phyloP scores from a whole-genome alignment of 2,797 vertebrate species.

The Pseudocheirus occidentalis region DNA sequence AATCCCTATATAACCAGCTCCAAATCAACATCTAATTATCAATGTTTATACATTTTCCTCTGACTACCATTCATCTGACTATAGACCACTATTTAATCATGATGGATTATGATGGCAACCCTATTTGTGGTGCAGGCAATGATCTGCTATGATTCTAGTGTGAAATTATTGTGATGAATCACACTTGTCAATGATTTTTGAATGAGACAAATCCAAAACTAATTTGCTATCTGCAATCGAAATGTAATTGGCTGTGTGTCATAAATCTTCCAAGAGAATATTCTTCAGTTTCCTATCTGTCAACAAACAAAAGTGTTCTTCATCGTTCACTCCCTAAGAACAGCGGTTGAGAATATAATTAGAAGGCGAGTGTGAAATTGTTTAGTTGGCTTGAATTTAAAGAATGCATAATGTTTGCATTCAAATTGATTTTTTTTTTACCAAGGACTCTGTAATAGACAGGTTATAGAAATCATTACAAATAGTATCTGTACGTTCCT shows the following conservation, averaged over 20 bases:
- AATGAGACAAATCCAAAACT: conserved; percentile 84
- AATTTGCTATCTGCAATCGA: conserved; percentile 81
- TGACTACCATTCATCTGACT: conserved; percentile 68
- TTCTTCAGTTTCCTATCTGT: conserved; percentile 70
- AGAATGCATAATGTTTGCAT: conserved; percentile 54
- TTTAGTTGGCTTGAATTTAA: conserved; percentile 58
- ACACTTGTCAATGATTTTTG: conserved; percentile 78
- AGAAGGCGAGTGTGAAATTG: conserved; percentile 64
- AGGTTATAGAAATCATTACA: conserved; percentile 57
- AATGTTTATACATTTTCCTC: conserved; percentile 68
- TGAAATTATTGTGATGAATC: conserved; percentile 82
- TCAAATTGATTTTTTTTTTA: conserved; percentile 63
- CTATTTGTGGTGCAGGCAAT: conserved; percentile 64
- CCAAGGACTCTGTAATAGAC: conserved; percentile 43
- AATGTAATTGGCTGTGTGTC: conserved; percentile 76
- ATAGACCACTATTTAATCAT: conserved; percentile 64
- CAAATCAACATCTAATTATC: conserved; percentile 66
- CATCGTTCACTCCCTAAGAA: conserved; percentile 49
- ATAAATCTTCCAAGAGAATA: conserved; percentile 82
- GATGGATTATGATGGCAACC: conserved; percentile 73
- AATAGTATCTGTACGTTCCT: conserved; percentile 49
- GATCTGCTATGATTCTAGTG: conserved; percentile 71
- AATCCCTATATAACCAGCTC: conserved; percentile 32
- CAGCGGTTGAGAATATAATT: conserved; percentile 60
- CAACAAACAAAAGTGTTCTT: conserved; percentile 79